Evolutionary conservation across 2,113 vertebrate genomes (phyloP).

Genomic region (Chamaea fasciata): DNA sequence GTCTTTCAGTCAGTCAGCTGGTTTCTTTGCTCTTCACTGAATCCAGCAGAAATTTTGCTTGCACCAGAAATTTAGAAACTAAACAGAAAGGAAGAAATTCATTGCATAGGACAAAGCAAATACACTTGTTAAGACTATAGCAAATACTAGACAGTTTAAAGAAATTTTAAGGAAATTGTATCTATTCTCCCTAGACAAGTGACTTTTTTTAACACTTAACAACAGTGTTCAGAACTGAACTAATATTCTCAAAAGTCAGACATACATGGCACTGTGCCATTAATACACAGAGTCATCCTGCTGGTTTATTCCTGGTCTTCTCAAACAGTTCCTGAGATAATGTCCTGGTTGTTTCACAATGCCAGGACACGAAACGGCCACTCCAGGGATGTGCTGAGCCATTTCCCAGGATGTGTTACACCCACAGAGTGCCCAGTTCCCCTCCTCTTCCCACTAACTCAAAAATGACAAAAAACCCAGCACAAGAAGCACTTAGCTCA

Average conservation of each 20-base stretch:
- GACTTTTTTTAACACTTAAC: not conserved
- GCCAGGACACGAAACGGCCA: not conserved
- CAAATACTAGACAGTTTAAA: not conserved
- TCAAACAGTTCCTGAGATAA: not conserved
- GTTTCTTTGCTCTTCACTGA: not conserved
- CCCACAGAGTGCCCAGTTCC: not conserved
- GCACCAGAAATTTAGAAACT: not conserved
- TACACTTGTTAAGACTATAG: not conserved
- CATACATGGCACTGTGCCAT: rapidly evolving
- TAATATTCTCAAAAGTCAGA: not conserved
- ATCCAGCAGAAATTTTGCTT: not conserved
- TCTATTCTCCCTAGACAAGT: not conserved
- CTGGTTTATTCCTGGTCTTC: not conserved
- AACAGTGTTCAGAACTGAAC: not conserved
- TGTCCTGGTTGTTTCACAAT: not conserved
- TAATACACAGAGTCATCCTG: not conserved
- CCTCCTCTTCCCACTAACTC: not conserved
- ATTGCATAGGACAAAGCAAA: not conserved
- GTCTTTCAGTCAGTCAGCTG: not conserved
- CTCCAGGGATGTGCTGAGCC: not conserved
- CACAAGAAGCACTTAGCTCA: not conserved
- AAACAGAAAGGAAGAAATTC: not conserved
- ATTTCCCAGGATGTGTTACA: not conserved
- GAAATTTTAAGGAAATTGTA: not conserved
- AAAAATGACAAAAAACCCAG: not conserved